Conservation (phyloP, 2,113 vertebrate genomes). For the Sakesphorus luctuosus region DNA sequence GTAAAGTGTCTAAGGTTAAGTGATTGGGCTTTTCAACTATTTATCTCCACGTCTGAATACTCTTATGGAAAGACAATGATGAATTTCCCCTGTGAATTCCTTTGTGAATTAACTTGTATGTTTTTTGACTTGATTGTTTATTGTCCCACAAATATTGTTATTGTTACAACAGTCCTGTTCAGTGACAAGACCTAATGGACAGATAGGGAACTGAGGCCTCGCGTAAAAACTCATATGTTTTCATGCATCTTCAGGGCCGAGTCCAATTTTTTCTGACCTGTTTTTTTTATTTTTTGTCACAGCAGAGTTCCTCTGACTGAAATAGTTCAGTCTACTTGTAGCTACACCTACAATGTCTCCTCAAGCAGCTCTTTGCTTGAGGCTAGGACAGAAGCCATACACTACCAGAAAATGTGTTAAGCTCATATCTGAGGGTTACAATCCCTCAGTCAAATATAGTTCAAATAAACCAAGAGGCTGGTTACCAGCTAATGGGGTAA, state of each 20-base stretch:
- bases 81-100: not conserved
- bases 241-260: not conserved
- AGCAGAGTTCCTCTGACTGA: not conserved
- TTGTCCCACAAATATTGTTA: not conserved
- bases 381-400: not conserved
- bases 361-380: not conserved
- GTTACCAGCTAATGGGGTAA: not conserved
- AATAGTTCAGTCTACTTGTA: not conserved
- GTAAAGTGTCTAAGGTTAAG: conserved; percentile 8
- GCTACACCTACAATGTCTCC: not conserved
- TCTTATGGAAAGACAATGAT: not conserved
- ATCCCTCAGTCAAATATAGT: not conserved
- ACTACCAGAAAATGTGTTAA: not conserved
- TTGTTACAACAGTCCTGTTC: not conserved
- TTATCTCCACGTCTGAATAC: not conserved
- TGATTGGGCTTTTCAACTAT: not conserved
- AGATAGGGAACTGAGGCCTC: not conserved
- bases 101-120: not conserved
- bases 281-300: not conserved
- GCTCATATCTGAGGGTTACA: not conserved
- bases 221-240: not conserved
- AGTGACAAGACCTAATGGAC: not conserved
- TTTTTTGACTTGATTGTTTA: not conserved
- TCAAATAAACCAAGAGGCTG: not conserved
- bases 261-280: not conserved